Conservation (phyloP, 2,797 vertebrate species). For the Sebastes melanostomus region DNA sequence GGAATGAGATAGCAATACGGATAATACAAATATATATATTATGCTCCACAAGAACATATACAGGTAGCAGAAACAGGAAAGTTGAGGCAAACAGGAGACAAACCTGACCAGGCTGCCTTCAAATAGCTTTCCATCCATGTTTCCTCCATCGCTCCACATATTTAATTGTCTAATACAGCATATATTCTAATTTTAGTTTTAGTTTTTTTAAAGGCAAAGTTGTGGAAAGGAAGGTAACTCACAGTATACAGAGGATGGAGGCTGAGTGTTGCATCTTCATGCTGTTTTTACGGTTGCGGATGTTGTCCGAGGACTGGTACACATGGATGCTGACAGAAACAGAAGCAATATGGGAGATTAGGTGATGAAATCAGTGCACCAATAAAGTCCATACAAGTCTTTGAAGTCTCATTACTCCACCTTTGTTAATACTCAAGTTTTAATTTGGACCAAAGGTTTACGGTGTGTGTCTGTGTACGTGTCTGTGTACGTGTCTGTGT, state of each 20-base stretch:
- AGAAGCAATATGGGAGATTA: background rate
- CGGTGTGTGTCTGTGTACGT: background rate
- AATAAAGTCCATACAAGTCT: background rate
- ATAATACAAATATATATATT: background rate
- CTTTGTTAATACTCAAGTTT: background rate
- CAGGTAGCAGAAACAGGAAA: background rate
- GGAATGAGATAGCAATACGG: background rate
- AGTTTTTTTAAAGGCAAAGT: background rate
- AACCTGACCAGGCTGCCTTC: background rate
- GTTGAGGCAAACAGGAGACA: background rate
- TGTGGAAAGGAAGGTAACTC: slow-evolving; percentile 57
- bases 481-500: background rate
- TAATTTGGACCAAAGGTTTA: background rate
- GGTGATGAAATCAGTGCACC: background rate
- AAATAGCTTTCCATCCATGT: background rate
- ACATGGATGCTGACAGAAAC: slow-evolving; percentile 89
- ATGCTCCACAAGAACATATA: background rate
- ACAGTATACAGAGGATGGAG: slow-evolving; percentile 94
- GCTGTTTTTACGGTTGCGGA: slow-evolving; percentile 98
- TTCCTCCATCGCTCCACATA: background rate
- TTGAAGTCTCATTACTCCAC: background rate
- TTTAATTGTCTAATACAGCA: background rate
- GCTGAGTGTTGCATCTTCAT: slow-evolving; percentile 98
- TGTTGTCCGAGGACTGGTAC: slow-evolving; percentile 98
- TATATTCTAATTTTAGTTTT: background rate